phyloP scores from a whole-genome alignment of 23 tunicate genomes.

The Ascidia mentula region DNA sequence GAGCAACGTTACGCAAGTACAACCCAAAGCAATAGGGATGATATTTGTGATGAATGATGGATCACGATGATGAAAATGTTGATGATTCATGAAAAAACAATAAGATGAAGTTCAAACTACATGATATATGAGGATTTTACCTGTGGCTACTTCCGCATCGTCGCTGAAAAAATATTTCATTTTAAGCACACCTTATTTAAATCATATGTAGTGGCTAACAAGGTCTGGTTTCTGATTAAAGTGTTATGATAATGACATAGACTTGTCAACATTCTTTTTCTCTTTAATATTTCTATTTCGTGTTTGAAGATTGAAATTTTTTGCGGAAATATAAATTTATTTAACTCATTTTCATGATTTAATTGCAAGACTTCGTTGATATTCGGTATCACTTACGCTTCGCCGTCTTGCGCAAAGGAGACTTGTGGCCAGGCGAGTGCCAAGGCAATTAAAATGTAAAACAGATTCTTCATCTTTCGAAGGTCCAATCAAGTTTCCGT shows the following conservation, averaged over 20 bases:
- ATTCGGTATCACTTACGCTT: conserved; percentile 62
- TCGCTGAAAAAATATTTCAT: too few species aligned
- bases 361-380: too few species aligned
- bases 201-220: too few species aligned
- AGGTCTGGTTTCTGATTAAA: too few species aligned
- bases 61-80: background rate
- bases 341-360: too few species aligned
- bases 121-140: conserved; percentile 13
- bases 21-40: background rate
- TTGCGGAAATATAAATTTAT: too few species aligned
- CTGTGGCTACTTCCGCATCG: conserved; percentile 20
- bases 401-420: conserved; percentile 49
- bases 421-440: conserved; percentile 39
- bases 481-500: background rate
- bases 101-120: background rate
- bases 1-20: background rate
- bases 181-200: too few species aligned
- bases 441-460: conserved; percentile 28
- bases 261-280: too few species aligned
- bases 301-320: too few species aligned
- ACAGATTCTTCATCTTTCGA: conserved; percentile 3
- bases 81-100: background rate
- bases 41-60: background rate
- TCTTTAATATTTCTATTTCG: too few species aligned
- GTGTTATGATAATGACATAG: too few species aligned